A percentile compares a stretch with the other conserved stretches of the same genome.
phyloP scores from a whole-genome alignment of 2,888 invertebrate species.

The Drosophila mayaguana region DNA sequence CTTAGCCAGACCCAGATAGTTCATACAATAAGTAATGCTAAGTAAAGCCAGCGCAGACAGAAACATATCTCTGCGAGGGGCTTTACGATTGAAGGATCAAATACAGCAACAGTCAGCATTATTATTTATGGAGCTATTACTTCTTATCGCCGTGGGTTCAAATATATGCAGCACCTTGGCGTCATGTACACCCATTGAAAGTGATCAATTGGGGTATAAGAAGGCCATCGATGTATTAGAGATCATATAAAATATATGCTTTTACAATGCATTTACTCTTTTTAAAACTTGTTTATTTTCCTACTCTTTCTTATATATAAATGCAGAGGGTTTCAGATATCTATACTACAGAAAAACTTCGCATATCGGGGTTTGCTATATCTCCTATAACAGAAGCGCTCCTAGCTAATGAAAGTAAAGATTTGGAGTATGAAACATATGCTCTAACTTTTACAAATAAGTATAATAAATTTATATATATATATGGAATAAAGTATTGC shows the following conservation, averaged over 20 bases:
- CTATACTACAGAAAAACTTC: too few species aligned
- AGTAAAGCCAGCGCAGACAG: neutral
- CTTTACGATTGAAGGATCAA: neutral
- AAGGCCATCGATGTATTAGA: neutral
- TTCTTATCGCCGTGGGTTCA: neutral
- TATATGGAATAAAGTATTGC: too few species aligned
- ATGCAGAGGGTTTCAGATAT: too few species aligned
- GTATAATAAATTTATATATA: too few species aligned
- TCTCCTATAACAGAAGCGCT: too few species aligned
- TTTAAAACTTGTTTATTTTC: too few species aligned
- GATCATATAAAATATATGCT: too few species aligned
- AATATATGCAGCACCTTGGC: conserved; percentile 15
- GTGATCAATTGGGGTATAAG: neutral
- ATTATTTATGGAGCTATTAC: neutral
- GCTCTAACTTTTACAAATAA: too few species aligned
- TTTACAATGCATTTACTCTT: too few species aligned
- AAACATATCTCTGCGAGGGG: neutral
- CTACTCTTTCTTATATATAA: too few species aligned
- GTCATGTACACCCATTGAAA: neutral
- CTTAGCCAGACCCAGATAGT: neutral
- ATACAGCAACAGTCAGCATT: conserved; percentile 2
- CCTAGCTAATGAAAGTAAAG: too few species aligned
- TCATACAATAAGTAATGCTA: neutral
- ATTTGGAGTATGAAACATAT: too few species aligned
- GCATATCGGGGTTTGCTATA: neutral